Conservation (phyloP, 2,113 vertebrate genomes). For the Cyanoderma ruficeps region DNA sequence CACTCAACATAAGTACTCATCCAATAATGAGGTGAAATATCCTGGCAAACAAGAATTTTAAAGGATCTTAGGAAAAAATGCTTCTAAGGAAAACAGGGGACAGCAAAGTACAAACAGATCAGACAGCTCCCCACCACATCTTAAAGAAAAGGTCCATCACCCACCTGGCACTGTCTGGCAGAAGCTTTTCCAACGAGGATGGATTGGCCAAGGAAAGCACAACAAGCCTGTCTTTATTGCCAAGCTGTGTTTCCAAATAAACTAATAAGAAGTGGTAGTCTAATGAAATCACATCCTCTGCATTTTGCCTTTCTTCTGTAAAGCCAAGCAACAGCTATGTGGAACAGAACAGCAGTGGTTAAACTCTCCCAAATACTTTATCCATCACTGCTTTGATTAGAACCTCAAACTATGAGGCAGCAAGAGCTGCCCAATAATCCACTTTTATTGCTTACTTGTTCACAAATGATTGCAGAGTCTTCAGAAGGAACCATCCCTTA, state of each 20-base stretch:
- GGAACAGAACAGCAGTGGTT: background rate
- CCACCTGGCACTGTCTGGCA: background rate
- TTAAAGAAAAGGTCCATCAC: background rate
- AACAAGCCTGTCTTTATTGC: background rate
- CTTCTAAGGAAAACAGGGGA: background rate
- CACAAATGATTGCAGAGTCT: background rate
- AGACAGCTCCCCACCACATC: background rate
- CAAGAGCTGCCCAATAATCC: background rate
- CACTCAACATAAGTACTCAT: background rate
- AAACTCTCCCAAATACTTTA: background rate
- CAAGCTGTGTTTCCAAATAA: background rate
- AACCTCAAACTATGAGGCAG: background rate
- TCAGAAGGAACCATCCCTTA: background rate
- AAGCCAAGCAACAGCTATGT: background rate
- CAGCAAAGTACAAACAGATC: background rate
- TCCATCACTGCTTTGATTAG: background rate
- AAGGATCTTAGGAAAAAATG: background rate
- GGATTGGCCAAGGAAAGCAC: background rate
- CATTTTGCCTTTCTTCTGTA: background rate
- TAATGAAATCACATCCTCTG: background rate
- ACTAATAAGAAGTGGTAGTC: background rate
- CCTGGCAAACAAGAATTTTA: background rate
- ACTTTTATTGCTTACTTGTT: background rate
- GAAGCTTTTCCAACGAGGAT: background rate
- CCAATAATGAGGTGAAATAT: background rate